phyloP scores from a whole-genome alignment of 2,888 invertebrate genomes.

The Arrhopalites spinosus region DNA sequence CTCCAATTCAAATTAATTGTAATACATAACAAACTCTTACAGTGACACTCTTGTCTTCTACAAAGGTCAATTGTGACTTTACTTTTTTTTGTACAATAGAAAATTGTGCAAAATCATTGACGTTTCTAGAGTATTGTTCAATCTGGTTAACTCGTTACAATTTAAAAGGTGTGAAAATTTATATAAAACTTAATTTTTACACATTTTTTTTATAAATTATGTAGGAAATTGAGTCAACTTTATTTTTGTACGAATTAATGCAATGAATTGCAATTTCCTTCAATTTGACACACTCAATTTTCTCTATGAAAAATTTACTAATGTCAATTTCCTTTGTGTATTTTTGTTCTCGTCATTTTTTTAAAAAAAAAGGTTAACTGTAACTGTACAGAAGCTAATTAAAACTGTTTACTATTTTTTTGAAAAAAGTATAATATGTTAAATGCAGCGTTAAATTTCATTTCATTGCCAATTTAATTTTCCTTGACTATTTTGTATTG shows the following conservation, averaged over 20 bases:
- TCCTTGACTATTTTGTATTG: neutral
- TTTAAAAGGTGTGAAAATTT: neutral
- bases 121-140: too few relatives aligned
- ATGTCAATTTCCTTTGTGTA: neutral
- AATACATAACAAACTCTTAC: too few relatives aligned
- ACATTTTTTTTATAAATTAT: neutral
- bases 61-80: too few relatives aligned
- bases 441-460: neutral
- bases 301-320: too few relatives aligned
- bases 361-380: too few relatives aligned
- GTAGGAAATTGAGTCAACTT: too few relatives aligned
- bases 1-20: too few relatives aligned
- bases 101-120: too few relatives aligned
- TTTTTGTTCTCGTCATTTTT: neutral
- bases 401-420: neutral
- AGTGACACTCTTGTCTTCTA: too few relatives aligned
- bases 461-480: constrained; percentile 9
- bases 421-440: neutral
- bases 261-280: constrained; percentile 22
- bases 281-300: constrained; percentile 8
- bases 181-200: neutral
- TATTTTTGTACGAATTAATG: constrained; percentile 11
- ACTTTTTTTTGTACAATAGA: too few relatives aligned
- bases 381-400: neutral
- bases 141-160: too few relatives aligned